These are phyloP conservation scores for Ochlodes sylvanus DNA, from an alignment of 2,888 invertebrate species.

Conservation along the genomic window DNA sequence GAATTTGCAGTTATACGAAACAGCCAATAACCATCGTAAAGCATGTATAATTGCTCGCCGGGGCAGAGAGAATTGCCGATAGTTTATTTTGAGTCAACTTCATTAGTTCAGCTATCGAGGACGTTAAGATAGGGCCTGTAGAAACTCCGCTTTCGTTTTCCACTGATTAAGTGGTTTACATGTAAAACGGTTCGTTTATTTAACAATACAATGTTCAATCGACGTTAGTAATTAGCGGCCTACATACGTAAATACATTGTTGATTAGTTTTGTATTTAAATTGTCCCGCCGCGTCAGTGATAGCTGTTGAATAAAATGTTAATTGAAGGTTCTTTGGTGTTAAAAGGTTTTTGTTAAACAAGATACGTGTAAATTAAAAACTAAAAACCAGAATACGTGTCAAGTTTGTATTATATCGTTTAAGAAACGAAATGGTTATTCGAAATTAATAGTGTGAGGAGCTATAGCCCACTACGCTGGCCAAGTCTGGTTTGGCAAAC, in stretches of 20 bases:
- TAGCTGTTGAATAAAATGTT: background rate
- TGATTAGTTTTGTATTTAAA: constrained; percentile 1
- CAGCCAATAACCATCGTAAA: background rate
- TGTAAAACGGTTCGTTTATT: constrained; percentile 35
- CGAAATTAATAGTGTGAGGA: too few species aligned
- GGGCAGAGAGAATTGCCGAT: constrained; percentile 22
- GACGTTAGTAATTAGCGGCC: background rate
- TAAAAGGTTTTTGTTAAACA: too few species aligned
- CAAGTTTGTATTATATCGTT: too few species aligned
- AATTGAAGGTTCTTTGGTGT: background rate
- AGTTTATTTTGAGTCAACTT: constrained; percentile 9
- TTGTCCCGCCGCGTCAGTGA: background rate
- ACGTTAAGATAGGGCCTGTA: constrained; percentile 25
- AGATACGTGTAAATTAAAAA: too few species aligned
- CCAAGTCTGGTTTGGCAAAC: too few species aligned
- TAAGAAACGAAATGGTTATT: too few species aligned
- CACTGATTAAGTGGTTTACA: constrained; percentile 34
- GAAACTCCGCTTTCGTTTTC: constrained; percentile 32
- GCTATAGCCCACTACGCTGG: too few species aligned
- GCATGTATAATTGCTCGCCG: constrained; percentile 13
- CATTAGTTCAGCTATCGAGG: constrained; percentile 21
- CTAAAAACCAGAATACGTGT: too few species aligned
- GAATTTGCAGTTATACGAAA: too few species aligned
- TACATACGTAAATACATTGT: constrained; percentile 2
- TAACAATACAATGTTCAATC: constrained; percentile 25